Evolutionary conservation across 2,888 invertebrate genomes (phyloP), one percentile per base, ranked within the genome.

Genomic region (Syritta pipiens): DNA sequence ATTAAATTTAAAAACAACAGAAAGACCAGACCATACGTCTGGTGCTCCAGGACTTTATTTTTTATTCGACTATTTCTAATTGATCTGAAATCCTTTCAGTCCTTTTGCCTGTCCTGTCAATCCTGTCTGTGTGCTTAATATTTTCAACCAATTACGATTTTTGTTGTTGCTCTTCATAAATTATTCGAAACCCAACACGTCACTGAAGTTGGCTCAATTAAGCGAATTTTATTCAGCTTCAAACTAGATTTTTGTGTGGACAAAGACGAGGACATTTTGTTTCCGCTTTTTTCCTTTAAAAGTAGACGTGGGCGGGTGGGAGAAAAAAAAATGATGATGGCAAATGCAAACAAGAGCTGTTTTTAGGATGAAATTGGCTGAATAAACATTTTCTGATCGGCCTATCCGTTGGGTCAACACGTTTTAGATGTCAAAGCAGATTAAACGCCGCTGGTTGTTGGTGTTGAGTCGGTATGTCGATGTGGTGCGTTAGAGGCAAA

Each of bases 161-260:
- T 37, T 62, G 30, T 40, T 26, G 7, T 53, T 12, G 1, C 7
- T 28, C 9, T 3, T 4, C 40, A 42, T 51, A 63, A 42, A 63
- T 51, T 51, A 63, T 30, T 51, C 42, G 51, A 40, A 42, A 51
- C 5, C 51, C 17, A 51, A 51, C 28, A 49, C 51, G 20, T 37
- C 49, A 28, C 19, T 40, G 28, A 40, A 20, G 40, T 49, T 62
- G 40, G 30, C 63, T 51, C 63, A 51, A 63, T 63, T 63, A 63
- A 63, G 4, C 14, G 3, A 30, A 51, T 63, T 63, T 42, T 30
- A 51, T 42, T 14, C 9, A 1, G 10, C 2, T 44, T 51, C 14
- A n/a, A 30, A 14, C 37, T 40, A 20, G 49, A 26, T n/a, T 49
- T 20, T 49, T 14, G 40, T 7, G 6, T 37, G 51, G 12, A 63